Base-by-base conservation (phyloP, 2,113 vertebrate genomes). In the Anguilla japonica region DNA sequence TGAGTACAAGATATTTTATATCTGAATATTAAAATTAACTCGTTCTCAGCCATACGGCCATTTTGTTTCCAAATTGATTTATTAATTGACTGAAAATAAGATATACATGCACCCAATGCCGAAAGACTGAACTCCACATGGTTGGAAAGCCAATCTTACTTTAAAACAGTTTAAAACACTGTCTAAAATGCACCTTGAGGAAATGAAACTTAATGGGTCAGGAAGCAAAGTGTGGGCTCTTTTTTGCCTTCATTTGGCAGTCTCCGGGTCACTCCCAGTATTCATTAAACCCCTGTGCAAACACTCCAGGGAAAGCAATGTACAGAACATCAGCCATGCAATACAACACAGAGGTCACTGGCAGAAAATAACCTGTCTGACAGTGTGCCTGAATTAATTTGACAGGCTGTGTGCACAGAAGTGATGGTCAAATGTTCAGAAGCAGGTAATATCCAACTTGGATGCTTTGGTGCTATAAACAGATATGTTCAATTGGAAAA, bases 41-140 rank as follows among this genome's bases (percentile, higher is more conserved):
- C 3, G 14, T 16, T 80, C 39, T 14, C 3, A 80, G 79, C 79
- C 79, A n/a, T 80, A 41, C 40, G 13, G 41, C 15, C 79, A 71
- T 71, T 75, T 75, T 75, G n/a, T 75, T 75, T 71, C 63, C 16
- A 20, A 26, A 26, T 75, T 84, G 41, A 71, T 84, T 84, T 71
- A 43, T 84, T 84, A 41, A 29, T 71, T 84, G 41, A 63, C 83
- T 71, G 40, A n/a, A 22, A 22, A 67, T 26, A 40, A 40, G 22
- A 71, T 71, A 3, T 2, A 26, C 14, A 84, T 67, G 34, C 1
- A 13, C 22, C 20, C 83, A 84, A 40, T 39, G 40, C 40, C 18
- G 16, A n/a, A 57, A 75, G 13, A 46, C 18, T 75, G 57, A 67
- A 41, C 39, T 40, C 29, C 41, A 67, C 60, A 67, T 75, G 2